Evolutionary conservation across 1,140 invertebrate genomes (phyloP).

Genomic region (Chironomus tepperi): DNA sequence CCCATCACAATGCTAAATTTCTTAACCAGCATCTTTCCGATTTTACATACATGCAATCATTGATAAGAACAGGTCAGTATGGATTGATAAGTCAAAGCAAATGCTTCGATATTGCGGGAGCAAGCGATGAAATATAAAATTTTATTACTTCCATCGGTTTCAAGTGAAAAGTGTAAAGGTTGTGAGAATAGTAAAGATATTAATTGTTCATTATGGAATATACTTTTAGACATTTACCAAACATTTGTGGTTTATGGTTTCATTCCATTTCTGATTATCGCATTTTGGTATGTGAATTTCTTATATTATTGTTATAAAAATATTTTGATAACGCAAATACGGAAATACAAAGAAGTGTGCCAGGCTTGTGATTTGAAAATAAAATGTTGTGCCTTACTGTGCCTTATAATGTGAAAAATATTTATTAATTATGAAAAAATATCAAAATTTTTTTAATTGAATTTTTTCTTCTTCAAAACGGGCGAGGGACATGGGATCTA

Average conservation of each 20-base stretch:
- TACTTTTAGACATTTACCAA: neutral
- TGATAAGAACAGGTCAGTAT: conserved; percentile 7
- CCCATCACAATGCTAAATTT: no score
- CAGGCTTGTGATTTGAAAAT: no score
- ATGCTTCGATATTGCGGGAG: neutral
- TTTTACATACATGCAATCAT: neutral
- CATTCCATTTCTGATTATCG: neutral
- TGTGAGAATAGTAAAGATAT: neutral
- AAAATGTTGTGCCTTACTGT: no score
- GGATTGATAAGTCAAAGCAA: conserved; percentile 1
- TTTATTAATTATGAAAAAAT: neutral
- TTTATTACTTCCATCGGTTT: neutral
- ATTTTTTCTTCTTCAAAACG: no score
- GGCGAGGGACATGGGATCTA: neutral
- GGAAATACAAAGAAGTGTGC: no score
- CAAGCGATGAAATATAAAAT: neutral
- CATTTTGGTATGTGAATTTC: neutral
- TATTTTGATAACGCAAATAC: no score
- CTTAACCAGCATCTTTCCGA: no score
- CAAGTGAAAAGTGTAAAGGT: neutral
- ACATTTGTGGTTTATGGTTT: neutral
- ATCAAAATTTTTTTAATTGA: neutral
- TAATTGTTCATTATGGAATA: neutral
- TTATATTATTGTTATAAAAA: no score
- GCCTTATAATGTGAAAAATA: neutral